Evolutionary conservation across 2,113 vertebrate species (phyloP).

Genomic region (Macrotus californicus): DNA sequence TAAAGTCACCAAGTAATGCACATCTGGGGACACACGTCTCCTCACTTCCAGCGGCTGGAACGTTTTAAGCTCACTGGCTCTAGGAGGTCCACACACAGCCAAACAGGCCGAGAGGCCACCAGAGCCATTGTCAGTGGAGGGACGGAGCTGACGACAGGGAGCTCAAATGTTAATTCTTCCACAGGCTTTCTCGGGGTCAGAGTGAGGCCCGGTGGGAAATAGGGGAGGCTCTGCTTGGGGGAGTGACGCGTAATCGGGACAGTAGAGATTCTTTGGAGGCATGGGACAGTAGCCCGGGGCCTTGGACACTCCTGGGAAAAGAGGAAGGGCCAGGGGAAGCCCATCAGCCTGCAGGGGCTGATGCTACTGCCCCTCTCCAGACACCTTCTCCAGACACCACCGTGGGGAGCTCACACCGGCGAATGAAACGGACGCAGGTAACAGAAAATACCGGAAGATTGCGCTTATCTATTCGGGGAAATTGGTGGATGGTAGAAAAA

Average conservation of each 20-base stretch:
- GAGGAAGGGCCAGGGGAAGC: neutral
- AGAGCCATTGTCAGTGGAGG: neutral
- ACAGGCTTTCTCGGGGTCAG: neutral
- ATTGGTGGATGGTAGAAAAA: constrained; percentile 39
- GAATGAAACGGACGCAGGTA: neutral
- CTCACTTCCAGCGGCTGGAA: neutral
- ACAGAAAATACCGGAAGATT: constrained; percentile 69
- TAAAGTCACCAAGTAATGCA: neutral
- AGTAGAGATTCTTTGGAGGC: neutral
- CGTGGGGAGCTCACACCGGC: constrained; percentile 39
- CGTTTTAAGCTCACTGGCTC: neutral
- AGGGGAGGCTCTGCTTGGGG: neutral
- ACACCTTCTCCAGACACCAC: constrained; percentile 68
- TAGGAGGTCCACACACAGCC: neutral
- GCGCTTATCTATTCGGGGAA: constrained; percentile 66
- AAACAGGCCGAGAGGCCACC: neutral
- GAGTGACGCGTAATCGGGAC: neutral
- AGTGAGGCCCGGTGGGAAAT: neutral
- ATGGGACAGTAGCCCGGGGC: neutral
- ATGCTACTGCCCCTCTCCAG: constrained; percentile 55
- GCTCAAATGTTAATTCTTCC: neutral
- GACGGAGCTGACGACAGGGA: neutral
- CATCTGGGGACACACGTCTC: neutral
- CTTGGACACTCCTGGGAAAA: neutral
- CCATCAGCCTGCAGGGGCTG: neutral